These are phyloP conservation scores for Apteryx owenii DNA, from an alignment of 2,113 vertebrate genomes.

Conservation along the genomic window DNA sequence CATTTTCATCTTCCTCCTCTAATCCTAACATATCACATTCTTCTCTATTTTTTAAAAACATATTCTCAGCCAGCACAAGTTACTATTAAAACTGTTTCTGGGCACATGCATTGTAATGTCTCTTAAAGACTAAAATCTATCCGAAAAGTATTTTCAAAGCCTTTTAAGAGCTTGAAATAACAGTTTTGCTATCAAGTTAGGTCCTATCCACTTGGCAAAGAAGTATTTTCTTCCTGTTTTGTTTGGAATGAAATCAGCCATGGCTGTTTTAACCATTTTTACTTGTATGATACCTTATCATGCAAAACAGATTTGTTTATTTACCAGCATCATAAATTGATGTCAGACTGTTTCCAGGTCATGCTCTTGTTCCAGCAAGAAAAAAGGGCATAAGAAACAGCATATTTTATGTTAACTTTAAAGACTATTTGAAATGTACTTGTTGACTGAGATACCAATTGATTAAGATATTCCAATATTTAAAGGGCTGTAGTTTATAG, in stretches of 20 bases:
- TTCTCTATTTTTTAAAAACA: too few species aligned
- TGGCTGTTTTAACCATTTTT: conserved; percentile 47
- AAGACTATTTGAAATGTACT: not conserved
- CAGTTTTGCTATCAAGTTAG: conserved; percentile 25
- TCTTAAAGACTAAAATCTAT: not conserved
- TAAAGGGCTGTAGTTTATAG: not conserved
- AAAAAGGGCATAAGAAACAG: conserved; percentile 11
- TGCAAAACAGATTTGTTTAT: conserved; percentile 53
- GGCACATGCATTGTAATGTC: not conserved
- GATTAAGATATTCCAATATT: not conserved
- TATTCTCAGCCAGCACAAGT: not conserved
- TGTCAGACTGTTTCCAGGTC: conserved; percentile 6
- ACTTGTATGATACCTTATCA: conserved; percentile 34
- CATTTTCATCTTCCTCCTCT: not conserved
- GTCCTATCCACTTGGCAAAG: not conserved
- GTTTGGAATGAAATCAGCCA: conserved; percentile 28
- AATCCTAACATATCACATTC: not conserved
- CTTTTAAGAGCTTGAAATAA: not conserved
- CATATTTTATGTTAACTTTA: not conserved
- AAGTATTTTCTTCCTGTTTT: conserved; percentile 36
- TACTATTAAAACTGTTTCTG: not conserved
- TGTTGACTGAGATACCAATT: not conserved
- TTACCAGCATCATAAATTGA: conserved; percentile 27
- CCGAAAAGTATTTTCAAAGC: not conserved
- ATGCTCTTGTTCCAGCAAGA: not conserved